Conservation (phyloP, 2,888 invertebrate species). For the Smittia sp. region DNA sequence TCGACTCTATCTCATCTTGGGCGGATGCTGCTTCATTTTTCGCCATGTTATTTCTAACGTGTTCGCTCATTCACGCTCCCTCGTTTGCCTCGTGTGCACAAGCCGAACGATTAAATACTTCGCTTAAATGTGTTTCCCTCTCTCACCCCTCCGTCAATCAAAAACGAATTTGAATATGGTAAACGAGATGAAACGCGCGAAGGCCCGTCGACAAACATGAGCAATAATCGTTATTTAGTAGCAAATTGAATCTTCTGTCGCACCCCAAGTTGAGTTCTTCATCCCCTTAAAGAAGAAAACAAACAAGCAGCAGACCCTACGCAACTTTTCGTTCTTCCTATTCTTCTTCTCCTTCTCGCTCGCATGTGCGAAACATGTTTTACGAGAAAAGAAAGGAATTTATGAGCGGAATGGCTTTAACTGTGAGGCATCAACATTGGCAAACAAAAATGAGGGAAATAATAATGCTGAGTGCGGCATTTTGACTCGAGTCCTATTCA, state of each 20-base stretch:
- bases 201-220: not conserved
- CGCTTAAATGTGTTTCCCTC: too few species aligned
- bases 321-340: constrained; percentile 24
- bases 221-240: not conserved
- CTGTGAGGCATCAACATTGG: not conserved
- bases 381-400: not conserved
- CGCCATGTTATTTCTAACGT: too few species aligned
- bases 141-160: too few species aligned
- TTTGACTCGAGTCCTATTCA: constrained; percentile 21
- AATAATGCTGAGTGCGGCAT: constrained; percentile 24
- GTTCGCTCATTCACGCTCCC: too few species aligned
- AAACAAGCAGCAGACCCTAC: constrained; percentile 28
- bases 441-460: constrained; percentile 10
- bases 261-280: not conserved
- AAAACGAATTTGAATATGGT: too few species aligned
- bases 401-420: not conserved
- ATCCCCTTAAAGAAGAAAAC: not conserved
- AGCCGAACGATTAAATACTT: too few species aligned
- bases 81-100: too few species aligned
- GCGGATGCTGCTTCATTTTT: too few species aligned
- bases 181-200: too few species aligned
- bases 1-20: too few species aligned
- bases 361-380: not conserved
- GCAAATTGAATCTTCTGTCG: not conserved
- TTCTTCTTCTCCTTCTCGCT: not conserved